Evolutionary conservation across 1,140 invertebrate species (phyloP).

Genomic region (Microplitis mediator): DNA sequence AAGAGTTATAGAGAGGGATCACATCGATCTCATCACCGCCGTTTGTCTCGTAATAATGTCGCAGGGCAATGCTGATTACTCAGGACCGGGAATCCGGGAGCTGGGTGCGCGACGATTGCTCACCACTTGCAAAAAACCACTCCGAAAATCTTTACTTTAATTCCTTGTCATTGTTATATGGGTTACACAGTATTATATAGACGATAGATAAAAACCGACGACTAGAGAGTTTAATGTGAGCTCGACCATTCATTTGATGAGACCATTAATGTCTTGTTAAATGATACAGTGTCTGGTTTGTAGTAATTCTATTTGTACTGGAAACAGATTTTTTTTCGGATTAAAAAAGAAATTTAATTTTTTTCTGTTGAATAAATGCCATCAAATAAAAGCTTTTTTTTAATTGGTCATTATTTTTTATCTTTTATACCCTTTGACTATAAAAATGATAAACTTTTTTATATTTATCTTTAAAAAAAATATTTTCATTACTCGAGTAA

Average conservation of each 20-base stretch:
- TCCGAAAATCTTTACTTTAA: neutral
- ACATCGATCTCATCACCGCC: constrained; percentile 20
- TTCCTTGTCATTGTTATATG: neutral
- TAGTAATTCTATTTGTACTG: neutral
- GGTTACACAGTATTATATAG: neutral
- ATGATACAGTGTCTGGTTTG: neutral
- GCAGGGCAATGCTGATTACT: constrained; percentile 1
- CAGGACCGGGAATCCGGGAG: neutral
- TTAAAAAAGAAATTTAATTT: too few relatives aligned
- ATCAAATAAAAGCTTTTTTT: too few relatives aligned
- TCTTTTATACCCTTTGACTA: neutral
- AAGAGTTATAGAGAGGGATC: neutral
- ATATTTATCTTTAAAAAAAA: too few relatives aligned
- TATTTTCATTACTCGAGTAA: too few relatives aligned
- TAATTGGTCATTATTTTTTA: neutral
- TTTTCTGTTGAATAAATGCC: too few relatives aligned
- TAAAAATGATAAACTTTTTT: neutral
- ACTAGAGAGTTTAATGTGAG: neutral
- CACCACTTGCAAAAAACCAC: too few relatives aligned
- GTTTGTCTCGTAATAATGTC: constrained; percentile 18
- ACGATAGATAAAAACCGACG: neutral
- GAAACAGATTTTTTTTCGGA: too few relatives aligned
- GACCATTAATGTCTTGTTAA: constrained; percentile 14
- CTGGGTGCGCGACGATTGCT: too few relatives aligned
- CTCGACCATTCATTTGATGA: constrained; percentile 13